Evolutionary conservation across 2,797 vertebrate species (phyloP).

Genomic region (Platalea minor): DNA sequence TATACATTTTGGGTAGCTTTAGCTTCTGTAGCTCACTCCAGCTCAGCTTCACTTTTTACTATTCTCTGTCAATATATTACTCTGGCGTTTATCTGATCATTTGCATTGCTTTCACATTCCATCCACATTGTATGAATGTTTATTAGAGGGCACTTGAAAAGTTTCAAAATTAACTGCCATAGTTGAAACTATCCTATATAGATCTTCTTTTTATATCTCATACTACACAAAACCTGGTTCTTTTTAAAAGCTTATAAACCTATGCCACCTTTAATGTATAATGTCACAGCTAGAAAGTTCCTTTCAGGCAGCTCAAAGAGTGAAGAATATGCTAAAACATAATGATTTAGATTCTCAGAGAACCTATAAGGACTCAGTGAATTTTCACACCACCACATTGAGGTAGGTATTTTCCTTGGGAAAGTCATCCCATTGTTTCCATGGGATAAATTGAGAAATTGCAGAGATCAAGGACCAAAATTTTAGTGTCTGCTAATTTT

Average conservation of each 20-base stretch:
- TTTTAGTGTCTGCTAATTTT: background rate
- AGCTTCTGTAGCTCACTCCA: background rate
- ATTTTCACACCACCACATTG: background rate
- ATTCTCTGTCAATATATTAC: slow-evolving; percentile 9
- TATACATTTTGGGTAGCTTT: background rate
- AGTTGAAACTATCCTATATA: background rate
- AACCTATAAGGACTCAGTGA: background rate
- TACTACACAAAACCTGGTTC: background rate
- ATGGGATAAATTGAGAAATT: background rate
- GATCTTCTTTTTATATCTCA: background rate
- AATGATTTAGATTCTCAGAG: background rate
- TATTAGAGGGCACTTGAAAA: background rate
- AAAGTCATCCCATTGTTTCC: background rate
- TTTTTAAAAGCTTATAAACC: slow-evolving; percentile 6
- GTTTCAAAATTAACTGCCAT: background rate
- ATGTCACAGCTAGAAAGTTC: background rate
- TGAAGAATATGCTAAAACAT: background rate
- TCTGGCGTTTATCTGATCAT: background rate
- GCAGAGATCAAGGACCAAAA: background rate
- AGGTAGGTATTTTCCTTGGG: background rate
- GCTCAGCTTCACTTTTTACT: slow-evolving; percentile 10
- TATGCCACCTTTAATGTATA: background rate
- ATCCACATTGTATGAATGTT: background rate
- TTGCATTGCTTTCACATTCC: background rate
- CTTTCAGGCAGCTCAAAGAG: background rate